These are phyloP conservation scores for Myrmecobius fasciatus DNA, from an alignment of 2,113 vertebrate genomes.

Conservation along the genomic window DNA sequence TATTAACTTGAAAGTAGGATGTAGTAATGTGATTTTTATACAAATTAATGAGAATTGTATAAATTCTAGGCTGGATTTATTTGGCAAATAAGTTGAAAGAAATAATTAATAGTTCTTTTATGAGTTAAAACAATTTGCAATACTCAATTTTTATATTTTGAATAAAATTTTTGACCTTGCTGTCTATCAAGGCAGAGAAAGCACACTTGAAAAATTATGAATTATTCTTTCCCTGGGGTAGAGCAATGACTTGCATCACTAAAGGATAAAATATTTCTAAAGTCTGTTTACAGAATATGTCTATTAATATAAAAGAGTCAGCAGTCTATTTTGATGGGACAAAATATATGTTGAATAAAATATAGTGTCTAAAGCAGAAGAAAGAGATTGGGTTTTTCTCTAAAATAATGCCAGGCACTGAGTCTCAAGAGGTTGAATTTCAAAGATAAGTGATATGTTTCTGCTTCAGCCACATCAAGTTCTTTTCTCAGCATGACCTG, in stretches of 20 bases:
- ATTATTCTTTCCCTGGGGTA: conserved; percentile 42
- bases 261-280: conserved; percentile 44
- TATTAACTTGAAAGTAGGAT: not conserved
- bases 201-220: conserved; percentile 23
- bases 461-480: conserved; percentile 38
- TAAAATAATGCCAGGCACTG: conserved; percentile 56
- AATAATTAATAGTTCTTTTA: not conserved
- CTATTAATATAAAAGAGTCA: conserved; percentile 34
- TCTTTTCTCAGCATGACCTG: conserved; percentile 69
- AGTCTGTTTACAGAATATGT: conserved; percentile 54
- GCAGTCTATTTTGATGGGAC: conserved; percentile 50
- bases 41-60: not conserved
- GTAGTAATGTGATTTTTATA: not conserved
- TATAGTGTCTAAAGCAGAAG: conserved; percentile 53
- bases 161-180: not conserved
- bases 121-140: not conserved
- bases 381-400: conserved; percentile 51
- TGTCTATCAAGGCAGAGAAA: conserved; percentile 9
- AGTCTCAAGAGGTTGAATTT: conserved; percentile 71
- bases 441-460: conserved; percentile 67
- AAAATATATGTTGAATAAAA: conserved; percentile 65
- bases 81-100: not conserved
- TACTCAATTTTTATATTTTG: not conserved
- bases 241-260: conserved; percentile 53
- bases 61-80: not conserved